A percentile compares a stretch with the other conserved stretches of the same genome.
These are phyloP conservation scores for Mohoua ochrocephala DNA, from an alignment of 2,113 vertebrate species.

Conservation along the genomic window DNA sequence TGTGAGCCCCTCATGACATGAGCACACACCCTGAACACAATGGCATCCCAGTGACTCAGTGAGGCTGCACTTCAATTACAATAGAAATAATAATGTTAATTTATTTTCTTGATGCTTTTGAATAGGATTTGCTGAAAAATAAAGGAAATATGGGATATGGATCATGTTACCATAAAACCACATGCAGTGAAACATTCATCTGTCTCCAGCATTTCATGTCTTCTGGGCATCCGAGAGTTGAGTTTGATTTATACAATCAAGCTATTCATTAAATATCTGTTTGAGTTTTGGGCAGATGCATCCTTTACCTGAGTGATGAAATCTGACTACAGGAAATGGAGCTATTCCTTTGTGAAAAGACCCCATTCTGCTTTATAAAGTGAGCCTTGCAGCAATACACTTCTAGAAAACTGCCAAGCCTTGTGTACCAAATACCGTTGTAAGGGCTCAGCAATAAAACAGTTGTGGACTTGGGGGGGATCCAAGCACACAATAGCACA, in stretches of 20 bases:
- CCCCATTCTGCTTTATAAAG: constrained; percentile 49
- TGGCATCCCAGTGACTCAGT: background rate
- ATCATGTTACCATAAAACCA: constrained; percentile 37
- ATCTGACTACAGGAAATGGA: constrained; percentile 52
- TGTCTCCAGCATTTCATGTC: constrained; percentile 59
- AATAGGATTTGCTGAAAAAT: constrained; percentile 48
- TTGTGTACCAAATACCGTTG: constrained; percentile 1
- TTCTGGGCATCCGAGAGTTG: constrained; percentile 54
- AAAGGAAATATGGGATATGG: constrained; percentile 32
- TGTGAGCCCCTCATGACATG: background rate
- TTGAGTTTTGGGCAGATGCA: constrained; percentile 47
- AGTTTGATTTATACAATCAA: constrained; percentile 56
- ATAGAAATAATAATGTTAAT: constrained; percentile 16
- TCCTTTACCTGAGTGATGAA: constrained; percentile 69
- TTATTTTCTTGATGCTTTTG: constrained; percentile 40
- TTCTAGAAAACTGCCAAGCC: constrained; percentile 24
- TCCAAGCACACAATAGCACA: constrained; percentile 48
- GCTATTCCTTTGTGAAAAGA: constrained; percentile 46
- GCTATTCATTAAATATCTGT: constrained; percentile 64
- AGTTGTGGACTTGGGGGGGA: constrained; percentile 23
- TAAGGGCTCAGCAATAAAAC: constrained; percentile 9
- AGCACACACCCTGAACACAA: background rate
- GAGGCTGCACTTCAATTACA: background rate
- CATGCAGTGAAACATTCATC: constrained; percentile 16
- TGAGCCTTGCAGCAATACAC: constrained; percentile 46